Evolutionary conservation across 2,888 invertebrate species (phyloP).

Genomic region (Parasteatoda lunata): DNA sequence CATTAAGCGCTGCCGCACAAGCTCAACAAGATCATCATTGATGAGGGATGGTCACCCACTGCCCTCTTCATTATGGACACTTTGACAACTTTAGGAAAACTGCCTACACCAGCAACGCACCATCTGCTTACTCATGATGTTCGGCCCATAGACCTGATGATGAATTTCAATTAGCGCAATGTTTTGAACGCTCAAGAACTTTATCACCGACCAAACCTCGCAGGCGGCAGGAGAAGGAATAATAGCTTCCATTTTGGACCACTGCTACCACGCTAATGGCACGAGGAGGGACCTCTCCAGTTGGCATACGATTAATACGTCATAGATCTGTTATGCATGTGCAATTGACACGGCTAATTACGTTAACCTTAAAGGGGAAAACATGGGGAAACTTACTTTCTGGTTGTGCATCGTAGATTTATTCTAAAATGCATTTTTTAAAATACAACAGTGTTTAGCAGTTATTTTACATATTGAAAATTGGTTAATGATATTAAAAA

Average conservation of each 20-base stretch:
- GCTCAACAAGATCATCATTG: conserved; percentile 6
- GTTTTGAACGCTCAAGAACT: conserved; percentile 12
- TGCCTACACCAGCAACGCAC: conserved; percentile 10
- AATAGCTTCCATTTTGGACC: conserved; percentile 4
- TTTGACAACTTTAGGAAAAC: conserved; percentile 14
- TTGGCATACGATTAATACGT: no score
- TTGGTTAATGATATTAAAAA: no score
- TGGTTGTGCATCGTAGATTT: no score
- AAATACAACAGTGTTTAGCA: no score
- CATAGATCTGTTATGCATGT: no score
- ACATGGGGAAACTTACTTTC: no score
- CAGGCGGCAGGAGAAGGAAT: conserved; percentile 20
- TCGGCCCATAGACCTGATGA: conserved; percentile 6
- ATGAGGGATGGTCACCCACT: conserved; percentile 9
- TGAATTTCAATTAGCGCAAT: conserved; percentile 14
- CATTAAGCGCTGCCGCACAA: conserved; percentile 8
- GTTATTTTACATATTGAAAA: no score
- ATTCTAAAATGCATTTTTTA: no score
- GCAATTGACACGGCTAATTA: no score
- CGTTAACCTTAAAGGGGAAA: no score
- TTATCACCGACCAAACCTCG: conserved; percentile 16
- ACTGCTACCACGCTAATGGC: not conserved
- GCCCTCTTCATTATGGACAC: conserved; percentile 14
- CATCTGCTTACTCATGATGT: conserved; percentile 25
- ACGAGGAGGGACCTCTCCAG: no score